Base-by-base conservation (phyloP, 2,888 invertebrate species). In the Sesia apiformis region DNA sequence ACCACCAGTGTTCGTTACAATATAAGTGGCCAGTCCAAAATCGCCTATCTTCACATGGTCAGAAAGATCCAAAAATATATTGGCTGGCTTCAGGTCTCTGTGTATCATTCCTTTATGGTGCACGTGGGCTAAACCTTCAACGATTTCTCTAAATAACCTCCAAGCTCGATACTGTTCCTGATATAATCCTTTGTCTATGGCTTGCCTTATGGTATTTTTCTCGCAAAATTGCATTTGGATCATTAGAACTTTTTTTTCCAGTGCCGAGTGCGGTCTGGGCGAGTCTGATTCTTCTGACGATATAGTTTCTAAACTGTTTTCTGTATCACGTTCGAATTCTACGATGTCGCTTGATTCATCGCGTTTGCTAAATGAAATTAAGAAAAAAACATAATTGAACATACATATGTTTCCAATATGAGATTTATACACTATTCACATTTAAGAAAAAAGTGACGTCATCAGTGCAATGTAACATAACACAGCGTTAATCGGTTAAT, bases 161-260 rank as follows among this genome's bases (percentile, higher is more conserved):
- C 98, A 98, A 38, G 96, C 92, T 49, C 97, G 90, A 66, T 95
- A 93, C 40, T 92, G 91, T 65, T 98, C 95, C 66, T 93, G 83
- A 73, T 92, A 93, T 42, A 97, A 77, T 38, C 93, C 93, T 57
- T 92, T 92, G 82, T 98, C 98, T 58, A 98, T 98, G 3, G 97
- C 97, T 59, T 94, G 95, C 78, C 94, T 90, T 50, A 53, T 82
- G 0, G 99, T 99, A 66, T 96, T 96, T 72, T 97, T 98, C 75
- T 98, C 98, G 79, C 99, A 99, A 80, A 97, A 98, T 84, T 99
- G 99, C 99, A 99, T 99, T 90, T 99, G 97, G 52, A 92, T 90
- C 73, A 96, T 98, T 87, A 98, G 92, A 56, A 94, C 94, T 71
- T 94, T 94, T 43, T 77, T 77, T 0, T 78, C 55, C 0, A 67